These are phyloP conservation scores for Hypocryptadius cinnamomeus DNA, from an alignment of 2,113 vertebrate genomes.

Conservation along the genomic window DNA sequence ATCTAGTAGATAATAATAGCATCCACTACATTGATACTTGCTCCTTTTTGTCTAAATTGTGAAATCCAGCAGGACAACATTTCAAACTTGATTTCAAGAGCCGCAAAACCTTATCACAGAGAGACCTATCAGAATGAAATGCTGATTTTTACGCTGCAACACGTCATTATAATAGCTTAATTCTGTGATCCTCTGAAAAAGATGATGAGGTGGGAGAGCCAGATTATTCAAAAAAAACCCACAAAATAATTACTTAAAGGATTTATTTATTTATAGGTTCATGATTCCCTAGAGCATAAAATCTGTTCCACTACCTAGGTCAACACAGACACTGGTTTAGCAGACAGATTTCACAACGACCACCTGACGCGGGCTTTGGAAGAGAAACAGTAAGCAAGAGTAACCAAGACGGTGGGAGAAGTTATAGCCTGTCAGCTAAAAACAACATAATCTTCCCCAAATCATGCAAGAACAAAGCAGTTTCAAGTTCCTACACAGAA, in stretches of 20 bases:
- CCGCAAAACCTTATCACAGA: not conserved
- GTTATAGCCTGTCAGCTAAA: not conserved
- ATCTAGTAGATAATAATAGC: not conserved
- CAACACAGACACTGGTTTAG: not conserved
- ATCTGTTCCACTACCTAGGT: not conserved
- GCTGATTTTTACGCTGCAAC: not conserved
- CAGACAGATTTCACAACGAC: constrained; percentile 46
- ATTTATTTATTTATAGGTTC: not conserved
- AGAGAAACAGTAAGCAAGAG: constrained; percentile 45
- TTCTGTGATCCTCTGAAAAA: not conserved
- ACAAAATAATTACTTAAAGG: not conserved
- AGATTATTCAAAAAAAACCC: not conserved
- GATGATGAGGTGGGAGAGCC: not conserved
- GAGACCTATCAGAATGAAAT: not conserved
- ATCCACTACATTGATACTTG: not conserved
- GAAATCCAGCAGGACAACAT: not conserved
- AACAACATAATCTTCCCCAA: constrained; percentile 17
- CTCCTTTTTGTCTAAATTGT: not conserved
- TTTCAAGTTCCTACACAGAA: not conserved
- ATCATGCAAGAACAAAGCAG: constrained; percentile 28
- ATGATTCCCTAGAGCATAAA: not conserved
- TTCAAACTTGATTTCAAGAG: not conserved
- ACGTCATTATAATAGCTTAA: not conserved
- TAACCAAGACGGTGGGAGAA: constrained; percentile 44
- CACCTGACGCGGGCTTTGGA: constrained; percentile 19